phyloP scores from a whole-genome alignment of 2,797 vertebrate species.

The Micromesistius poutassou region DNA sequence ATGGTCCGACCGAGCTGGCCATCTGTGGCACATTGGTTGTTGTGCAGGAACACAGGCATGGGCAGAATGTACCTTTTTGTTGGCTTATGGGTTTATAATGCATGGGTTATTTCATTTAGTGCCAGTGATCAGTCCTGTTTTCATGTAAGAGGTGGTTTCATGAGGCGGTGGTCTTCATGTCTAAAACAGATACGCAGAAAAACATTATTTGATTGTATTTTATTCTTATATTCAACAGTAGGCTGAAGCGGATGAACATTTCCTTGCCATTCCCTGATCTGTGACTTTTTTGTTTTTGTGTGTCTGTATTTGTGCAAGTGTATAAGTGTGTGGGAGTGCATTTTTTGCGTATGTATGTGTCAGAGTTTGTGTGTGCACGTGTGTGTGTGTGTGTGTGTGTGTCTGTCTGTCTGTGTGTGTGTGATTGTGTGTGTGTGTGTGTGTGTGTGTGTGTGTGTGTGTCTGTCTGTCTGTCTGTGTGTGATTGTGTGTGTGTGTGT shows the following conservation, averaged over 20 bases:
- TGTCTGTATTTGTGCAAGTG: neutral
- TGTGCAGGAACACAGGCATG: conserved; percentile 19
- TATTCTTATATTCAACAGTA: neutral
- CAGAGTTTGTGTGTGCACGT: neutral
- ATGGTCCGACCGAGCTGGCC: conserved; percentile 30
- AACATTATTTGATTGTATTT: neutral
- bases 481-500: too few relatives aligned
- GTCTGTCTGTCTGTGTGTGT: conserved; percentile 11
- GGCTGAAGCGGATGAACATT: too few relatives aligned
- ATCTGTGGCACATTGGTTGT: conserved; percentile 44
- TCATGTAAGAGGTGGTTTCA: neutral
- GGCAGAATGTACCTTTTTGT: conserved; percentile 30
- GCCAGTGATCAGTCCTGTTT: neutral
- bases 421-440: conserved; percentile 8
- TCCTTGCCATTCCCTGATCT: too few relatives aligned
- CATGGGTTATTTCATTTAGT: neutral
- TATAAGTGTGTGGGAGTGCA: neutral
- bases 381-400: conserved; percentile 23
- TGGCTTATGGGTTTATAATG: conserved; percentile 33
- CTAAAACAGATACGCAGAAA: too few relatives aligned
- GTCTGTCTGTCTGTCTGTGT: too few relatives aligned
- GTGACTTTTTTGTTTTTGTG: neutral
- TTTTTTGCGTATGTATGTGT: too few relatives aligned
- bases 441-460: too few relatives aligned
- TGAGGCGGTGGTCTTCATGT: neutral